Evolutionary conservation across 1,140 invertebrate species (phyloP).

Genomic region (Calephelis virginiensis): DNA sequence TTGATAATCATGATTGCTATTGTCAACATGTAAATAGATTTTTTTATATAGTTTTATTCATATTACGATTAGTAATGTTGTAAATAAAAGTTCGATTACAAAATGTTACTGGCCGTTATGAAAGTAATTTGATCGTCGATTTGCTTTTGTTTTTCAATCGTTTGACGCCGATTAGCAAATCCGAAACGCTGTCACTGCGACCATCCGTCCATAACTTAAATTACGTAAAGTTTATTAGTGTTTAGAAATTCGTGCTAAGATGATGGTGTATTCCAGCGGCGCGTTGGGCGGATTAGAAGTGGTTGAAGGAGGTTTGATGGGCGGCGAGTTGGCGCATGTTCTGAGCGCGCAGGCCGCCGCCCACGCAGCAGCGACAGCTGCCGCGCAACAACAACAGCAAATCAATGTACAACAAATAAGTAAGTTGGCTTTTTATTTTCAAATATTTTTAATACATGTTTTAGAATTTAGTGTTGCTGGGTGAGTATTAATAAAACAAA

Average conservation of each 20-base stretch:
- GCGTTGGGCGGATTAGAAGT: conserved; percentile 70
- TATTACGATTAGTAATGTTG: conserved; percentile 14
- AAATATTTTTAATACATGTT: not conserved
- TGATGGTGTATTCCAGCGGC: conserved; percentile 75
- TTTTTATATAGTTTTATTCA: not conserved
- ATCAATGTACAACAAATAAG: conserved; percentile 65
- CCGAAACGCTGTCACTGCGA: conserved; percentile 22
- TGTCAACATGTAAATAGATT: conserved; percentile 41
- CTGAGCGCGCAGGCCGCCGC: conserved; percentile 66
- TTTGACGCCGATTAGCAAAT: conserved; percentile 33
- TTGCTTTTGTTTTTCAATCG: conserved; percentile 34
- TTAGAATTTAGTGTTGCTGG: too few species aligned
- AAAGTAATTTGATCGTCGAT: conserved; percentile 23
- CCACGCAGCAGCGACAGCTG: conserved; percentile 60
- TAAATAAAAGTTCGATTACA: not conserved
- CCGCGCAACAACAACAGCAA: conserved; percentile 60
- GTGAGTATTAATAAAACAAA: too few species aligned
- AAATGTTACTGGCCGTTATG: conserved; percentile 23
- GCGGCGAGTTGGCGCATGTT: conserved; percentile 68
- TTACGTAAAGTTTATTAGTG: conserved; percentile 31
- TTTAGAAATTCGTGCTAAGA: conserved; percentile 36
- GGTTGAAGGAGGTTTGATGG: conserved; percentile 61
- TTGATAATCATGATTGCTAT: conserved; percentile 34
- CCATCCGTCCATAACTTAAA: conserved; percentile 27
- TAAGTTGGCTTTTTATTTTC: conserved; percentile 39